Evolutionary conservation across 1,140 invertebrate genomes (phyloP), one percentile per base, ranked within the genome.

Genomic region (Stenopsyche tienmushanensis): DNA sequence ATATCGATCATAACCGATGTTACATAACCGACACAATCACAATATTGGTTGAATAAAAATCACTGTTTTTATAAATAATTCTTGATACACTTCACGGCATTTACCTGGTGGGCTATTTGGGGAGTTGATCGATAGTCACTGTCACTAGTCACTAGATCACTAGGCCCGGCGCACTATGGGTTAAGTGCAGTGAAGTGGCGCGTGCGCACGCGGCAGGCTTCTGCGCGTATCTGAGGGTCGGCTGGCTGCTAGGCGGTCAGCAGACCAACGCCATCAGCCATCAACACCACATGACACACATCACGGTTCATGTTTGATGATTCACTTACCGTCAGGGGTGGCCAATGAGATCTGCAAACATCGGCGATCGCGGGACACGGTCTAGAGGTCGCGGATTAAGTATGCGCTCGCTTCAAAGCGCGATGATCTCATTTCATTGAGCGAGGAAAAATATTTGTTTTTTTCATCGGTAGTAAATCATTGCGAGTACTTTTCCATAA

Each of bases 271-370:
- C 39, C 41, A 29, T 42, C 54, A 26, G n/a, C 55, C n/a, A 21
- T 26, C 21, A 42, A 42, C 8, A 39, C 55, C 55, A 58, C 55
- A 58, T 58, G 55, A 58, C 54, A 47, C n/a, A 60, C 57, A 24
- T 47, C 39, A 1, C 15, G 41, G 7, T 15, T 57, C 44, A 17
- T 42, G 55, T 58, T 45, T 58, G 55, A 15, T 34, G 55, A 58
- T 58, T 21, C 55, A 58, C 25, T 55, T 49, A 21, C 21, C 47
- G 29, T 13, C 29, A 34, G 29, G 29, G 29, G 29, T 34, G 29
- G 5, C 29, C 29, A 34, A 34, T 34, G 5, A 13, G 29, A 34
- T 34, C 29, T 5, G 13, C 29, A 34, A 34, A 34, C 29, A 34
- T 34, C 13, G 29, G 29, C 13, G 29, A 34, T 34, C n/a, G n/a